Base-by-base conservation (phyloP, 2,113 vertebrate genomes). In the Tringa solitaria region DNA sequence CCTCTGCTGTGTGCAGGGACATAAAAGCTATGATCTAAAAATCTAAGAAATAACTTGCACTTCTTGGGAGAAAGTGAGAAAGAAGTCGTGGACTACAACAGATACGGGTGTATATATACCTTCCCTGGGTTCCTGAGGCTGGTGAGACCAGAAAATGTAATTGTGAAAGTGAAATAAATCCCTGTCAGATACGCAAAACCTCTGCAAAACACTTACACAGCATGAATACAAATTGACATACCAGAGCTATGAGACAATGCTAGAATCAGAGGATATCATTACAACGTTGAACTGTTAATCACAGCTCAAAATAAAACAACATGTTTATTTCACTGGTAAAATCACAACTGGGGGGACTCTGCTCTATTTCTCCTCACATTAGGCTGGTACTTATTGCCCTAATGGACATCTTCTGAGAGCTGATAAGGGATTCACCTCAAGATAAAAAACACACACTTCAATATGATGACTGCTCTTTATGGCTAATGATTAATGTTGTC, bases 161-260 rank as follows among this genome's bases (percentile, higher is more conserved):
- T 92, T 94, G 74, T 35, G 82, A 96, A 98, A 97, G 91, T 93
- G 95, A 97, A 98, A 98, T 97, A 96, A 97, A 97, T 95, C 96
- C 95, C 92, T 69, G 86, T 76, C 83, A 93, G 82, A 92, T 79
- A 96, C 56, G 84, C 95, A 92, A 87, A 94, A 94, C 95, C 89
- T 91, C 83, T 79, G 76, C 92, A 95, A 94, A 91, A 79, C 84
- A 97, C 95, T 97, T 95, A 87, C 93, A 90, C 90, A 92, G 87
- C 92, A 85, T 94, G 94, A 97, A 97, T 91, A 96, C 96, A 96
- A 97, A 97, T 72, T 75, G 87, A 87, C 96, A 97, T 97, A 96
- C 97, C 97, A 96, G 75, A 97, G 73, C 92, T 91, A 92, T 98
- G 97, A 98, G 96, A 97, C 96, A 97, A 97, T 96, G 92, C 79